phyloP scores from a whole-genome alignment of 2,888 invertebrate species.

The Acrobasis consociella region DNA sequence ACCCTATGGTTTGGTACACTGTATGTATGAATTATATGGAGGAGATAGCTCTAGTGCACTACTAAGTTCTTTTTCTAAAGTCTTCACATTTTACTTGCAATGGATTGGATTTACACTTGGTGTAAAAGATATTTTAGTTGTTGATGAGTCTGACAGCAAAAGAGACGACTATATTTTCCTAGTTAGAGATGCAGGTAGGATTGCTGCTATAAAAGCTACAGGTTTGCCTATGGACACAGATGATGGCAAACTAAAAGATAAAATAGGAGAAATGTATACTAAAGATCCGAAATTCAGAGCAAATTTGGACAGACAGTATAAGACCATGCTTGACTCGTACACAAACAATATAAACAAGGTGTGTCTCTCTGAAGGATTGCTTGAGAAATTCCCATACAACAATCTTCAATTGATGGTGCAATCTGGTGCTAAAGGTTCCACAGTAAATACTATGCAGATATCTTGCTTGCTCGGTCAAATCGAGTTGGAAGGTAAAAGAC shows the following conservation, averaged over 20 bases:
- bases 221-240: constrained; percentile 84
- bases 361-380: constrained; percentile 92
- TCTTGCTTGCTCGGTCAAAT: constrained; percentile 99
- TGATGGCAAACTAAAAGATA: constrained; percentile 83
- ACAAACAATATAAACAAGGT: constrained; percentile 95
- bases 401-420: constrained; percentile 99
- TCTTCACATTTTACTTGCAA: constrained; percentile 96
- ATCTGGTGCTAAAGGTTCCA: constrained; percentile 99
- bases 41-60: constrained; percentile 91
- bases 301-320: constrained; percentile 92
- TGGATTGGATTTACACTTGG: constrained; percentile 97
- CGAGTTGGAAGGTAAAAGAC: constrained; percentile 98
- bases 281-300: constrained; percentile 90
- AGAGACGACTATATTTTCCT: constrained; percentile 86
- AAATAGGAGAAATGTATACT: constrained; percentile 87
- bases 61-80: constrained; percentile 94
- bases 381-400: constrained; percentile 95
- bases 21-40: constrained; percentile 97
- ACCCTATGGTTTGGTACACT: constrained; percentile 96
- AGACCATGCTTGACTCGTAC: constrained; percentile 89
- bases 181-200: constrained; percentile 84
- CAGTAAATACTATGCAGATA: constrained; percentile 99
- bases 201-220: constrained; percentile 87
- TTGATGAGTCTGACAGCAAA: constrained; percentile 86
- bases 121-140: constrained; percentile 95